Evolutionary conservation across 2,888 invertebrate genomes (phyloP), one percentile per base, ranked within the genome.

Genomic region (Agriotes lineatus): DNA sequence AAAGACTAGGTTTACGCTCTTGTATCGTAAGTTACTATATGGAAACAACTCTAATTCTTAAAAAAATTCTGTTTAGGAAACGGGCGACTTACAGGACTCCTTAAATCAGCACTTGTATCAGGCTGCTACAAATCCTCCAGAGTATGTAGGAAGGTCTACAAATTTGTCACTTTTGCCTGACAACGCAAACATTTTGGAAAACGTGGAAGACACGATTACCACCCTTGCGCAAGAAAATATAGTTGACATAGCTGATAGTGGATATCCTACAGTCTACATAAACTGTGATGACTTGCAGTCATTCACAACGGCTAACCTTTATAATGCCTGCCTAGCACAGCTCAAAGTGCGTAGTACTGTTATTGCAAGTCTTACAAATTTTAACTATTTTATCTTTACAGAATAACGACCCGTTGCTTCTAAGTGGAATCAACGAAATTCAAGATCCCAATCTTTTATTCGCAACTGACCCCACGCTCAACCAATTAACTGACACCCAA

Each of bases 391-490:
- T 16, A 12, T 45, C 35, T 33, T 67, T 68, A 30, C 19, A 68
- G 68, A 63, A 71, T 16, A 62, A 70, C 16, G 79, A 79, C 65
- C 73, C 78, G 5, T 59, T 78, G 14, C 59, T 80, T 5, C 68
- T 79, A 44, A 77, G 77, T 37, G 54, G 75, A 19, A 69, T 79
- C 18, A 72, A 66, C 20, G 78, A 79, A 57, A 68, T 79, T 9
- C 78, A 77, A 75, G 79, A 79, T 22, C 63, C 72, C 2, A 76
- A 74, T 39, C 72, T 76, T 14, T 63, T 80, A 9, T 78, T 80
- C 48, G 64, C 72, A 7, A 37, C 71, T 18, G 71, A 70, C 30
- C 42, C 67, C 18, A 19, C 58, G 14, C 42, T 67, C 30, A 67
- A 39, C 19, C 59, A 60, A 57, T 20, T 66, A 35, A 57, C 48